Conservation (phyloP, 2,113 vertebrate genomes). For the Charina bottae region DNA sequence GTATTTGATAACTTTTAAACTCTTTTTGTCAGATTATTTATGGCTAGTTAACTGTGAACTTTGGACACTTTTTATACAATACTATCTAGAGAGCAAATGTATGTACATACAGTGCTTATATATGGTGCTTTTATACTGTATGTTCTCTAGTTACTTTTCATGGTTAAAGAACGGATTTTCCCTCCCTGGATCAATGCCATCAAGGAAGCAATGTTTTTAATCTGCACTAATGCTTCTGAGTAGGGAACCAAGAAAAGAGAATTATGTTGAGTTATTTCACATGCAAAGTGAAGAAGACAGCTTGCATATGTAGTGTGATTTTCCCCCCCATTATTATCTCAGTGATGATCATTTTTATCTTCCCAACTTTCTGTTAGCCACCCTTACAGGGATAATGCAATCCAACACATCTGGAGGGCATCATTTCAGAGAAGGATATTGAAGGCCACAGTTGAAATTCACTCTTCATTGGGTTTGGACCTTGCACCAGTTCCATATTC, state of each 20-base stretch:
- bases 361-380: background rate
- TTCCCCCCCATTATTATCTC: background rate
- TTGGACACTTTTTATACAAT: constrained; percentile 17
- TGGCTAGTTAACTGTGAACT: background rate
- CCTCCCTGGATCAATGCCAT: background rate
- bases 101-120: background rate
- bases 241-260: constrained; percentile 13
- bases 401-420: background rate
- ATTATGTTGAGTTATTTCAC: constrained; percentile 1
- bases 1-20: background rate
- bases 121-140: background rate
- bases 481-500: background rate
- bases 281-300: background rate
- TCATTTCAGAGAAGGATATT: background rate
- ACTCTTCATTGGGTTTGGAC: background rate
- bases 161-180: background rate
- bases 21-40: background rate
- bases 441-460: background rate
- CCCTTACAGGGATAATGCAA: background rate
- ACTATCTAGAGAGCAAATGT: background rate
- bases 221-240: background rate
- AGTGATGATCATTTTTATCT: background rate
- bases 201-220: background rate
- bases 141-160: background rate
- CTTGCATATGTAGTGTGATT: background rate